A percentile compares a stretch with the other conserved stretches of the same genome.
phyloP scores from a whole-genome alignment of 2,888 invertebrate species.

The Ornithoptera alexandrae region DNA sequence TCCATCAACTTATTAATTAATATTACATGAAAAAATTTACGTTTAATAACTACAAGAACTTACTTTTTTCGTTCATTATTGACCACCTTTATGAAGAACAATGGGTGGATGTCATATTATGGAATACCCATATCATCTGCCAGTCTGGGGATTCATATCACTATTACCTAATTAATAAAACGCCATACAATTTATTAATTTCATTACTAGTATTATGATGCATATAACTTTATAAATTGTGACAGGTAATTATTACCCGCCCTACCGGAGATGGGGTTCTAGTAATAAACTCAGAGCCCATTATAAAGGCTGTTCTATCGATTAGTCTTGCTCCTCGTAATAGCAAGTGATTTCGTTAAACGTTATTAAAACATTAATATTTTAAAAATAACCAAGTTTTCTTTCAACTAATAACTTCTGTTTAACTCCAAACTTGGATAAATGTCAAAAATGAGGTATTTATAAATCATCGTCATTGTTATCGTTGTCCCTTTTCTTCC shows the following conservation, averaged over 20 bases:
- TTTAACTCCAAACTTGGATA: too few relatives aligned
- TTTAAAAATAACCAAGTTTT: background rate
- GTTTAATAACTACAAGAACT: too few relatives aligned
- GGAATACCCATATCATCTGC: too few relatives aligned
- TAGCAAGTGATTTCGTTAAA: conserved; percentile 9
- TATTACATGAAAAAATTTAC: too few relatives aligned
- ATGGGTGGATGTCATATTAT: too few relatives aligned
- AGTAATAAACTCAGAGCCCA: conserved; percentile 1
- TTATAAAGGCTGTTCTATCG: conserved; percentile 14
- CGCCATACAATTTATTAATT: background rate
- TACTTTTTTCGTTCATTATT: too few relatives aligned
- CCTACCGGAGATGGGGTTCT: background rate
- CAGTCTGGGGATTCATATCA: background rate
- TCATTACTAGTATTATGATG: background rate
- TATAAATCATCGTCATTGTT: too few relatives aligned
- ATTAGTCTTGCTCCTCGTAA: conserved; percentile 14
- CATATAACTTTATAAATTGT: conserved; percentile 7
- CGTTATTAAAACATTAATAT: background rate
- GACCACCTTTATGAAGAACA: too few relatives aligned
- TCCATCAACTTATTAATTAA: too few relatives aligned
- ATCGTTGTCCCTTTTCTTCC: too few relatives aligned
- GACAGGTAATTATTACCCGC: conserved; percentile 8
- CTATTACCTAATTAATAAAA: background rate
- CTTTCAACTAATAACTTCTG: too few relatives aligned
- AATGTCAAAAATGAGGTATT: too few relatives aligned